Conservation (phyloP, 2,888 invertebrate species). For the Drosophila rubida region DNA sequence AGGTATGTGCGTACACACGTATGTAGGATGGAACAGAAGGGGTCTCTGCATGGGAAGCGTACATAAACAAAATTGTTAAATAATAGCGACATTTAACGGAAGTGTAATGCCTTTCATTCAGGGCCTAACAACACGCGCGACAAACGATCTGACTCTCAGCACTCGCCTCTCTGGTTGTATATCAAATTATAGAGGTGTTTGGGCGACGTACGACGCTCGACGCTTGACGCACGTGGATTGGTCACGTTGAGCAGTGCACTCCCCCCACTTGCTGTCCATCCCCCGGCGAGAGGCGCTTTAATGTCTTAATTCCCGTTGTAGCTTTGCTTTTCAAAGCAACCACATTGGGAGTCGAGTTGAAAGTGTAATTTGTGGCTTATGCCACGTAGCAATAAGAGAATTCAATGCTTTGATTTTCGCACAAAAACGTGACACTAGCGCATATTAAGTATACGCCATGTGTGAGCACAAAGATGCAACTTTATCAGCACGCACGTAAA, state of each 20-base stretch:
- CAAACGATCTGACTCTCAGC: constrained; percentile 62
- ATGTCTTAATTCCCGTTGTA: constrained; percentile 61
- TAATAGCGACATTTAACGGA: constrained; percentile 79
- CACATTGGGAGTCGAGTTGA: constrained; percentile 6
- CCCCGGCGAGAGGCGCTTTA: constrained; percentile 26
- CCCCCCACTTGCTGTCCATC: not conserved
- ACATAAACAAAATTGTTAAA: constrained; percentile 76
- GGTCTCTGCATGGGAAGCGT: constrained; percentile 50
- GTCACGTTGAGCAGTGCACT: constrained; percentile 1
- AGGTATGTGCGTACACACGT: constrained; percentile 6
- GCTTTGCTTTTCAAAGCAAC: not conserved
- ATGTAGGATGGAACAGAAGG: constrained; percentile 15
- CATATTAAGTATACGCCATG: constrained; percentile 62
- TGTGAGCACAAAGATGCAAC: constrained; percentile 38
- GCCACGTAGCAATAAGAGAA: constrained; percentile 43
- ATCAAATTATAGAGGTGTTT: constrained; percentile 65
- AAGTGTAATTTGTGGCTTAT: constrained; percentile 10
- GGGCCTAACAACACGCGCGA: constrained; percentile 64
- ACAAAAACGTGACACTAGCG: constrained; percentile 59
- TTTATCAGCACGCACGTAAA: constrained; percentile 40
- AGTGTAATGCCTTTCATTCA: constrained; percentile 65
- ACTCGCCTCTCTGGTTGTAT: constrained; percentile 39
- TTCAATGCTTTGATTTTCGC: constrained; percentile 40
- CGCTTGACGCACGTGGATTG: constrained; percentile 16
- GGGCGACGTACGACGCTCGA: constrained; percentile 10